Base-by-base conservation (phyloP, 2,797 vertebrate genomes). In the Lophotriccus pileatus region DNA sequence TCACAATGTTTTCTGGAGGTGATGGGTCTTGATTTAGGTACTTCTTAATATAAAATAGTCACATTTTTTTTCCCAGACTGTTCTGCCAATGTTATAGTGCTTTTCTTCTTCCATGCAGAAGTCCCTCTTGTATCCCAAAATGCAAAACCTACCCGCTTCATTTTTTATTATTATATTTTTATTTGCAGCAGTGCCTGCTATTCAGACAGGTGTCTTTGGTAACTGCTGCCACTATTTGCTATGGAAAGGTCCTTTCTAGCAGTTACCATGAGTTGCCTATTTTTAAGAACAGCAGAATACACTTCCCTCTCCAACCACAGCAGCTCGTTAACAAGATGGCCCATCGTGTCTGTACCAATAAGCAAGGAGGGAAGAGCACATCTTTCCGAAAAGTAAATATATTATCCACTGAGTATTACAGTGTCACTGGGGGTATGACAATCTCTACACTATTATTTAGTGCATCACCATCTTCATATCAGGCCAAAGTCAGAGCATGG, bases 401-500 rank as follows among this genome's bases (percentile, higher is more conserved):
- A 55, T 68, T 36, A 55, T n/a, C 67, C 49, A 67, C 11, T 3
- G 12, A 88, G 55, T 27, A 82, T 14, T n/a, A 56, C 52, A 79
- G 4, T 14, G 27, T 32, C 67, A 59, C 44, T 6, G 52, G 89
- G 49, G 30, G 73, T 21, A 36, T 16, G 24, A 62, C 84, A 83
- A 75, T 24, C 58, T 66, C 67, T 52, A 64, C 19, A 7, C 37
- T 60, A 11, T n/a, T 63, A 58, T 50, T 63, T 27, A 50, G 27
- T 28, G 44, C 22, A 27, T 30, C 47, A n/a, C 17, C 15, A 2
- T 7, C 34, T 22, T 62, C 30, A 2, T 20, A 32, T 4, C 15
- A 23, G 5, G 20, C 19, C 58, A 12, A 55, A 84, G 59, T 4
- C 5, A 0, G 12, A 44, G 30, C 27, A 27, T 0, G 12, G 7